These are phyloP conservation scores for Sitta carolinensis DNA, from an alignment of 2,797 vertebrate species.

Conservation along the genomic window DNA sequence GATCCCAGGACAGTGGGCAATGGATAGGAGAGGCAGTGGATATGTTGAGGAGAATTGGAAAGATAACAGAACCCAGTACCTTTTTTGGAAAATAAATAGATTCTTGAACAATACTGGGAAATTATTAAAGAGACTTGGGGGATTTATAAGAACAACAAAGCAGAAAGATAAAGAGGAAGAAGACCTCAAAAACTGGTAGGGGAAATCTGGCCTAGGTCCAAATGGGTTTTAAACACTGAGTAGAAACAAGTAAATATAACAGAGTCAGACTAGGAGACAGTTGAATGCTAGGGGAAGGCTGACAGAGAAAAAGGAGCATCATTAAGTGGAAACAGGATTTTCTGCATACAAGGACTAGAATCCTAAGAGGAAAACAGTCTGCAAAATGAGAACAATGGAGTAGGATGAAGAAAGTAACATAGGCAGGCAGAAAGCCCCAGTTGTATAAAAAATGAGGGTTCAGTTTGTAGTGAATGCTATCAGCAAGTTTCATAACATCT, in stretches of 20 bases:
- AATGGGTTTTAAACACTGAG: not conserved
- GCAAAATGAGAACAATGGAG: not conserved
- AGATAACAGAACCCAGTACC: not conserved
- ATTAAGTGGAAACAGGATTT: not conserved
- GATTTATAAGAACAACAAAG: not conserved
- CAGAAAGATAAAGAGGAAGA: not conserved
- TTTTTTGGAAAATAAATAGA: not conserved
- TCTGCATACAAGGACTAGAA: not conserved
- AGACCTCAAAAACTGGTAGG: not conserved
- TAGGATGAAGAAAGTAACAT: not conserved
- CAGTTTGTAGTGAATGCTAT: not conserved
- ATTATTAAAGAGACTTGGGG: not conserved
- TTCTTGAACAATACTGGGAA: not conserved
- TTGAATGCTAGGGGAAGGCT: not conserved
- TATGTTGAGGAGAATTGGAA: not conserved
- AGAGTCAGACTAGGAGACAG: not conserved
- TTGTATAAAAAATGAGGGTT: not conserved
- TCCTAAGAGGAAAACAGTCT: not conserved
- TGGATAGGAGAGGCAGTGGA: not conserved
- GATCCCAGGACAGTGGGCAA: accelerated
- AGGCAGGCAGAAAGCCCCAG: not conserved
- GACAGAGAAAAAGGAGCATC: not conserved
- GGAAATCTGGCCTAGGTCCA: not conserved
- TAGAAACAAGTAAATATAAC: not conserved
- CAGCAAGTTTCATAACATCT: not conserved